Evolutionary conservation across 1,140 invertebrate genomes (phyloP), one percentile per base, ranked within the genome.

Genomic region (Physella acuta): DNA sequence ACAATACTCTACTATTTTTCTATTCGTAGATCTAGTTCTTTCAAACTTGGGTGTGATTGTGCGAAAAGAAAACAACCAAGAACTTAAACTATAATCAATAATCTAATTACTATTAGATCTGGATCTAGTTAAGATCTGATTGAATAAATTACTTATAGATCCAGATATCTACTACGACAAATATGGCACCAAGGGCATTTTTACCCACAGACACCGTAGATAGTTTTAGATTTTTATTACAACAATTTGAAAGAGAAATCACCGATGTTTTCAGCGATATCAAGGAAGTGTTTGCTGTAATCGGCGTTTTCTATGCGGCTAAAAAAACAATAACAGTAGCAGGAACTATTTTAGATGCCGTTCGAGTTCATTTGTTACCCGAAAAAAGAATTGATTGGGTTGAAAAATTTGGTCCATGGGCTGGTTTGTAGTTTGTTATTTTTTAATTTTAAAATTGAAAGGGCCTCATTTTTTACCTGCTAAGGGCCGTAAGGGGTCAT

Each of bases 361-460:
- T 77, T 20, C 75, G 75, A 53, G 74, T 76, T 33, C 76, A 81
- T 73, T 53, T 79, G 1, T 67, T 79, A 11, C 74, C 72, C 34
- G 73, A 74, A 68, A 74, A 68, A 11, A 3, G 74, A 37, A 59
- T 68, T 24, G 71, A 82, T 64, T 71, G 80, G 56, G 30, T 62
- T 34, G 63, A 75, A 61, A 71, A 73, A 64, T 83, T 75, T 71
- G 82, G 82, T 51, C 30, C 61, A 51, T 83, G 82, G 82, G 82
- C 82, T 76, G 81, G 82, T 83, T 73, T 53, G 30, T 20, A 5
- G 24, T 8, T 55, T 8, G 17, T 14, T n/a, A 5, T 8, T n/a
- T n/a, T 14, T 5, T 28, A 55, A 8, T 8, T 55, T 24, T 28
- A 20, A 55, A 24, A 28, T 55, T n/a, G 24, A 14, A 55, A 55